Base-by-base conservation (phyloP, 2,888 invertebrate species). In the Drosophila mulleri region DNA sequence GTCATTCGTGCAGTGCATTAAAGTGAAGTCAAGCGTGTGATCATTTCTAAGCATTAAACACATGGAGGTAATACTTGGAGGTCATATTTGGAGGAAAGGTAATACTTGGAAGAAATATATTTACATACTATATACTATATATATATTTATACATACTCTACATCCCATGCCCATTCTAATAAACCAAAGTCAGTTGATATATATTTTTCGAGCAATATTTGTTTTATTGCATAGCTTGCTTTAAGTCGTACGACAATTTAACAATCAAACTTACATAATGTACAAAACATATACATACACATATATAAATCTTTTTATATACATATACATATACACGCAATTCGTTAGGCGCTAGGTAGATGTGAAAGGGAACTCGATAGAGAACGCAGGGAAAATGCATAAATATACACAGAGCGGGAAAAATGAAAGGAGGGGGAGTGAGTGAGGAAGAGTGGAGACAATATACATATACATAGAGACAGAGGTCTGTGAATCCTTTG, bases 171-270 rank as follows among this genome's bases (percentile, higher is more conserved):
- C 5, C 9, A 54, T 3, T 32, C 32, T 11, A 32, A n/a, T 23
- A 37, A 41, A 26, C 29, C 3, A 41, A 41, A 41, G 0, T 16
- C 54, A 18, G 14, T 54, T 12, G 0, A 18, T n/a, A 52, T 20
- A 50, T 50, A 18, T 73, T 48, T 76, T 76, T 74, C 14, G 62
- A 65, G 84, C 88, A 89, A 80, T 88, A 71, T 89, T 85, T 32
- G 75, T 89, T 87, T 85, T 89, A 89, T 85, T 85, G 84, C 84
- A 60, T 57, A 75, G 85, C 89, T 82, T 84, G 89, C 84, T 67
- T 72, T 85, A 50, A 50, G 68, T 80, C 69, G 76, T 83, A 66
- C 64, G 85, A 85, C 86, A 80, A 77, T 70, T 84, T 87, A 84
- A 82, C 88, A 84, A 89, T 82, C 76, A 64, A 73, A 58, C 85